Conservation (phyloP, 30 jellyfish, hydroid and myxozoan species). For the Clytia hemisphaerica region DNA sequence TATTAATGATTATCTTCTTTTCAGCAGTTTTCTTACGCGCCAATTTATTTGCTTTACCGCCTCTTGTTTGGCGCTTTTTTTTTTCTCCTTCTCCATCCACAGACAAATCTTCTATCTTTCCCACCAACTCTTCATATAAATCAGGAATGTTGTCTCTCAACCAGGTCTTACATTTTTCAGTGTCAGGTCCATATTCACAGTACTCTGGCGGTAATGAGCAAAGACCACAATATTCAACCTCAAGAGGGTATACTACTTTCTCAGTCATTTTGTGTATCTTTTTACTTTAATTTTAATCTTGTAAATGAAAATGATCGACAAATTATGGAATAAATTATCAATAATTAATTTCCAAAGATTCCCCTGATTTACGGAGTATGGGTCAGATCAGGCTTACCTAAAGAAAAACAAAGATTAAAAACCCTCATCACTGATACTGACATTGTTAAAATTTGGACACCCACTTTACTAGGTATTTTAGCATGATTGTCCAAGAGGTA, state of each 20-base stretch:
- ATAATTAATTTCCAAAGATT: no score
- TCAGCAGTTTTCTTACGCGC: constrained; percentile 81
- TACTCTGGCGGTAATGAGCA: constrained; percentile 92
- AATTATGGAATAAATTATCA: no score
- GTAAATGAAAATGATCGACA: no score
- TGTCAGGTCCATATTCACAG: constrained; percentile 95
- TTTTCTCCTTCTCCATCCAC: constrained; percentile 67
- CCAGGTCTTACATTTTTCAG: constrained; percentile 93
- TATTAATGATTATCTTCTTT: constrained; percentile 52
- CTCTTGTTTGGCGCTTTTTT: constrained; percentile 87
- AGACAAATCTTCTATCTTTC: constrained; percentile 44
- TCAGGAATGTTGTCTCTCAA: constrained; percentile 84
- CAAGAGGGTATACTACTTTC: constrained; percentile 70
- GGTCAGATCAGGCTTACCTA: no score
- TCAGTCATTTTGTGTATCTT: no score
- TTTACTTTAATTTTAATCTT: no score
- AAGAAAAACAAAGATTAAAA: no score
- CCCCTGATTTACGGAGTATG: no score
- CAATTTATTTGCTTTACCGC: constrained; percentile 87
- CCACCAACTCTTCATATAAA: constrained; percentile 43
- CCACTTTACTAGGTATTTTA: no score
- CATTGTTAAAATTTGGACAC: no score
- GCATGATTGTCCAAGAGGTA: no score
- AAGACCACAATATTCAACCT: constrained; percentile 60
- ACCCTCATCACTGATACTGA: no score